Percentiles rank a stretch among this genome's conserved stretches.
phyloP scores from a whole-genome alignment of 2,113 vertebrate genomes.

The Antigone vipio region DNA sequence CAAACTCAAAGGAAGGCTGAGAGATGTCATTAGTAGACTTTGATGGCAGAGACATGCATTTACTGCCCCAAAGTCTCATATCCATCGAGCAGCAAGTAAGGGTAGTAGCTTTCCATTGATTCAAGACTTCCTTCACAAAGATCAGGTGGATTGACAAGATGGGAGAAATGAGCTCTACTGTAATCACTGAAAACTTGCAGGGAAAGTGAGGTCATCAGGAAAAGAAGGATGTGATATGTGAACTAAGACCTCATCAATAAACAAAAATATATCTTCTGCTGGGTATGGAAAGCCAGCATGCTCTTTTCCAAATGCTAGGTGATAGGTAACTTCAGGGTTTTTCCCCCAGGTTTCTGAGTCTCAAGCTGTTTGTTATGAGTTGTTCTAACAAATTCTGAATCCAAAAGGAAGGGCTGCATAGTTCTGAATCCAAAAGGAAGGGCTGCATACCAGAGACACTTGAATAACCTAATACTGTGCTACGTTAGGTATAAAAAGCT shows the following conservation, averaged over 20 bases:
- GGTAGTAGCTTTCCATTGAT: background rate
- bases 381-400: background rate
- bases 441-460: background rate
- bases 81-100: background rate
- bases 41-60: background rate
- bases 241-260: background rate
- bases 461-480: background rate
- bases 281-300: background rate
- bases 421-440: background rate
- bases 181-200: background rate
- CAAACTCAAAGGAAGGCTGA: background rate
- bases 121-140: background rate
- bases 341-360: background rate
- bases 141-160: background rate
- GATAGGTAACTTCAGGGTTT: background rate
- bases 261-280: background rate
- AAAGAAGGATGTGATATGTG: background rate
- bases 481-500: background rate
- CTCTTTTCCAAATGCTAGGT: background rate
- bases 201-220: background rate
- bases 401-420: background rate
- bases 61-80: background rate
- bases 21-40: background rate
- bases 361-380: background rate
- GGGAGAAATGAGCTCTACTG: background rate